These are phyloP conservation scores for Bemisia tabaci DNA, from an alignment of 1,140 invertebrate species.

Conservation along the genomic window DNA sequence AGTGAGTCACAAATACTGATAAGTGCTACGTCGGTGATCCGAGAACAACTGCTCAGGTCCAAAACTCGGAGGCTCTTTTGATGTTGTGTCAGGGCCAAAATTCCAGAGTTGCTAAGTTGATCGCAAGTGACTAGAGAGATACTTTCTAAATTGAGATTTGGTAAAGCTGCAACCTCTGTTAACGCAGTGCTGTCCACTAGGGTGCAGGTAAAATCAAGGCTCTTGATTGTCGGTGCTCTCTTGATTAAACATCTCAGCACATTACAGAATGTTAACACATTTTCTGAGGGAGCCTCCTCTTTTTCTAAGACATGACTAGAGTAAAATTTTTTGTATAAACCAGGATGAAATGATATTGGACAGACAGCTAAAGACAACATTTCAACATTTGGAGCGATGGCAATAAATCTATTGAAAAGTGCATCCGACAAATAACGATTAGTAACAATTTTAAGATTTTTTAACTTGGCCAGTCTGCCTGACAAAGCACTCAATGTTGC, in stretches of 20 bases:
- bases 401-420: conserved; percentile 46
- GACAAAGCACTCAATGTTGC: conserved; percentile 35
- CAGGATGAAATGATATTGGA: conserved; percentile 51
- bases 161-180: conserved; percentile 35
- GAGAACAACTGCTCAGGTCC: conserved; percentile 44
- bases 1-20: conserved; percentile 41
- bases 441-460: conserved; percentile 41
- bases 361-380: conserved; percentile 45
- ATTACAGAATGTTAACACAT: conserved; percentile 52
- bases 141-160: conserved; percentile 38
- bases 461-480: conserved; percentile 39
- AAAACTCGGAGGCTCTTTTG: conserved; percentile 42
- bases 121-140: conserved; percentile 44
- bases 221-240: conserved; percentile 39
- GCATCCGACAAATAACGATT: conserved; percentile 57
- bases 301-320: conserved; percentile 31
- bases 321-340: conserved; percentile 49
- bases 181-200: conserved; percentile 47
- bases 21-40: conserved; percentile 45
- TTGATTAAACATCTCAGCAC: conserved; percentile 40
- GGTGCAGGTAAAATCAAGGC: conserved; percentile 47
- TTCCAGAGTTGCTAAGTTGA: conserved; percentile 45
- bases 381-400: conserved; percentile 41
- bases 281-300: conserved; percentile 41
- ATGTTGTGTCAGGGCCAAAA: conserved; percentile 37